Conservation (phyloP, 2,888 invertebrate genomes). For the Thymelicus sylvestris region DNA sequence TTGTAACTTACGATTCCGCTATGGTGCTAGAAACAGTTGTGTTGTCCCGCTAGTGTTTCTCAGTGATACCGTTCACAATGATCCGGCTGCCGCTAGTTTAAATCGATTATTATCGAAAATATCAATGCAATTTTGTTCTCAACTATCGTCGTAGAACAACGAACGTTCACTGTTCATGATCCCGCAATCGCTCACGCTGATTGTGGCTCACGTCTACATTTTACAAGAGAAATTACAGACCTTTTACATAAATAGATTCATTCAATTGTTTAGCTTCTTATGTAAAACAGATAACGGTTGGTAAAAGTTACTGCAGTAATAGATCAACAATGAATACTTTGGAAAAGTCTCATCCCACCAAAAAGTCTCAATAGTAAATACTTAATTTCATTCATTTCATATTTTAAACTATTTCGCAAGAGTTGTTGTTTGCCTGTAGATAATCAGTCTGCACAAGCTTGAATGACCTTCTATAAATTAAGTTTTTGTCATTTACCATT, state of each 20-base stretch:
- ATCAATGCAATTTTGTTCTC: conserved; percentile 59
- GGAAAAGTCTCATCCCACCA: no score
- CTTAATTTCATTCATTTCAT: no score
- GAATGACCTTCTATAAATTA: conserved; percentile 20
- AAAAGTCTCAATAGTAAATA: no score
- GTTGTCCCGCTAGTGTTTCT: conserved; percentile 71
- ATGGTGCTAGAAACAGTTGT: conserved; percentile 63
- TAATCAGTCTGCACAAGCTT: background rate
- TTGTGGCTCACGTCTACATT: conserved; percentile 43
- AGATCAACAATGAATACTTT: no score
- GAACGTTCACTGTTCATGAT: conserved; percentile 38
- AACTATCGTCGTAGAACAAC: conserved; percentile 49
- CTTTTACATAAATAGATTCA: conserved; percentile 6
- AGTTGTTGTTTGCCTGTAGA: background rate
- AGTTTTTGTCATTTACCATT: conserved; percentile 22
- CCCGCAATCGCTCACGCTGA: conserved; percentile 17
- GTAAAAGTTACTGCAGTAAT: background rate
- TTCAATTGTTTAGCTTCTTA: background rate
- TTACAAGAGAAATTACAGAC: conserved; percentile 15
- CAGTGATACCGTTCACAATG: conserved; percentile 67
- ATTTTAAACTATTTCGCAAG: background rate
- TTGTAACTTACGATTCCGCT: conserved; percentile 47
- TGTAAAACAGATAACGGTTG: background rate
- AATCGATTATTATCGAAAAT: conserved; percentile 66
- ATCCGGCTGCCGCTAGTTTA: conserved; percentile 58